Evolutionary conservation across 1,140 invertebrate genomes (phyloP), one percentile per base, ranked within the genome.

Genomic region (Brachionus sp.): DNA sequence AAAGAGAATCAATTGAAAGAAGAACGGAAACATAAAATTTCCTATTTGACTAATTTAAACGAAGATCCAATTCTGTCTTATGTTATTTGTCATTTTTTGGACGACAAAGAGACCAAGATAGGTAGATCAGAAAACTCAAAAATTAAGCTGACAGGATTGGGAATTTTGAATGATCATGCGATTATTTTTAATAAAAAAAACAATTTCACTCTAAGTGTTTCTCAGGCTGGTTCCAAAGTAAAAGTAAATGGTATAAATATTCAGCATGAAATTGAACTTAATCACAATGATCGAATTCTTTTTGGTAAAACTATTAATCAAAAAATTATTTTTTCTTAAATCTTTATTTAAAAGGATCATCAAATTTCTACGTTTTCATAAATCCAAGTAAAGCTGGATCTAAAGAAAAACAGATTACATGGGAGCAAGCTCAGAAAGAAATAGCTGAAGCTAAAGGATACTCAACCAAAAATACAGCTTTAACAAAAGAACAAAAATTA

Each of bases 361-460:
- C 89, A 82, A 88, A 90, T 68, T 82, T 89, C 84, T 90, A 89
- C 84, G 86, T 89, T 39, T 89, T 88, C 83, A 86, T 87, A 13
- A 88, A 89, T 84, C 77, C 84, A 37, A 84, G 82, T 37, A 83
- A 84, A 10, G 85, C 85, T 68, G 77, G 87, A 7, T 87, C 88
- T 10, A 82, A 84, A 33, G 85, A 87, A 33, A 66, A 66, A 13
- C 19, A n/a, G 10, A 87, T 90, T 12, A 87, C 86, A 0, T 90
- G 88, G 86, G 88, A 90, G 46, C 88, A 86, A 86, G 89, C 88
- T 44, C 89, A 90, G 85, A 90, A 88, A 82, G 89, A 90, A 86
- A 88, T 90, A 77, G 89, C 88, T 53, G 85, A 88, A 77, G 88
- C 88, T 19, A 89, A 89, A 82, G 89, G 89, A 23, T 89, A 88